phyloP scores from a whole-genome alignment of 2,113 vertebrate genomes.

The Lontra canadensis region DNA sequence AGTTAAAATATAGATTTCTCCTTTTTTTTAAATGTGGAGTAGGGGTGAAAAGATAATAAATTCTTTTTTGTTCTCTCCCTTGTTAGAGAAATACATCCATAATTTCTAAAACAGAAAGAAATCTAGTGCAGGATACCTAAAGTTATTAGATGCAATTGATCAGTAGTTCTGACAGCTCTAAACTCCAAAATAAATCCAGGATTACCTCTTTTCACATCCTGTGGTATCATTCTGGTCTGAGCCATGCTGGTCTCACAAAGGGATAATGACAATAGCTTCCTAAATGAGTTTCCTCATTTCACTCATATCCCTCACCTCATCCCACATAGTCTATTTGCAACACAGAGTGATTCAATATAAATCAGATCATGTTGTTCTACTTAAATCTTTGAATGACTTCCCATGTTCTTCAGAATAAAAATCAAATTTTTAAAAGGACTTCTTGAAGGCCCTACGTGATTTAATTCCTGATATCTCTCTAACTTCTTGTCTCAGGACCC shows the following conservation, averaged over 20 bases:
- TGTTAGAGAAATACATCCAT: not conserved
- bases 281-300: not conserved
- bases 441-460: not conserved
- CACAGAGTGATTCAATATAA: not conserved
- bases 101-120: not conserved
- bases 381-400: not conserved
- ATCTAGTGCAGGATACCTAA: not conserved
- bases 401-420: not conserved
- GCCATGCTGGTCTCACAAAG: not conserved
- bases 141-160: not conserved
- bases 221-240: not conserved
- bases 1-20: not conserved
- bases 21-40: not conserved
- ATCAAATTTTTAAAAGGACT: not conserved
- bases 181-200: not conserved
- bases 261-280: not conserved
- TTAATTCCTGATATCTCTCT: not conserved
- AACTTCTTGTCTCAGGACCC: not conserved
- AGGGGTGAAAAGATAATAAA: not conserved
- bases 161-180: not conserved
- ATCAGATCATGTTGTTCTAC: not conserved
- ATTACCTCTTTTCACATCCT: not conserved
- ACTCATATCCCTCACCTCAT: not conserved
- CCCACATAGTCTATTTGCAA: not conserved
- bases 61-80: not conserved